These are phyloP conservation scores for Ctenomys sociabilis DNA, from an alignment of 2,113 vertebrate genomes.

Conservation along the genomic window DNA sequence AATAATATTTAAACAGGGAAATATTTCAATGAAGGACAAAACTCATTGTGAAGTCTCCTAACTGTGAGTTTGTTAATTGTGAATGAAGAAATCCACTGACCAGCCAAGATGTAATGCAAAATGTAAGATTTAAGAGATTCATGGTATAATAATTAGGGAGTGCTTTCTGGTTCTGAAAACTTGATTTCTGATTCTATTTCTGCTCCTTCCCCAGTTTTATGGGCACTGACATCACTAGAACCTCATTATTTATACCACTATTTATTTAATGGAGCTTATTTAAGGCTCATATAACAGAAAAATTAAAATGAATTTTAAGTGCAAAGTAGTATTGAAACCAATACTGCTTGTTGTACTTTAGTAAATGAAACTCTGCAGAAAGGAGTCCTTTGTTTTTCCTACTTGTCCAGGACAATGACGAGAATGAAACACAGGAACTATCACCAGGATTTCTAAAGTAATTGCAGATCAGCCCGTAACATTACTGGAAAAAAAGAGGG, in stretches of 20 bases:
- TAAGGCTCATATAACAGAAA: background rate
- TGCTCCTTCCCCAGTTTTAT: background rate
- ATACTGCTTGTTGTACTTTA: background rate
- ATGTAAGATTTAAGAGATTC: background rate
- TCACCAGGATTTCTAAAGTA: background rate
- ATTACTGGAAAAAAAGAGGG: background rate
- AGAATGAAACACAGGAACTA: background rate
- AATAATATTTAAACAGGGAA: background rate
- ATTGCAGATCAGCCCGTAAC: background rate
- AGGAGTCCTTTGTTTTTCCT: background rate
- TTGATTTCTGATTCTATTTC: background rate
- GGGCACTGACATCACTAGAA: background rate
- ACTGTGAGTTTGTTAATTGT: background rate
- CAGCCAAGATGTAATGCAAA: background rate
- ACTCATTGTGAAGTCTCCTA: background rate
- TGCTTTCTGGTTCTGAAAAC: background rate
- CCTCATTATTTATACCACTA: background rate
- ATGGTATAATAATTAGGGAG: background rate
- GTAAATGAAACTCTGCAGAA: background rate
- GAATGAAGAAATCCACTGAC: background rate
- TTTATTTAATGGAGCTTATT: background rate
- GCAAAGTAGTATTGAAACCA: background rate
- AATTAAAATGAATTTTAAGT: background rate
- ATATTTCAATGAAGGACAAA: background rate
- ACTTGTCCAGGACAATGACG: background rate